Base-by-base conservation (phyloP, 2,113 vertebrate species). In the Cyprinodon brontotheroides region DNA sequence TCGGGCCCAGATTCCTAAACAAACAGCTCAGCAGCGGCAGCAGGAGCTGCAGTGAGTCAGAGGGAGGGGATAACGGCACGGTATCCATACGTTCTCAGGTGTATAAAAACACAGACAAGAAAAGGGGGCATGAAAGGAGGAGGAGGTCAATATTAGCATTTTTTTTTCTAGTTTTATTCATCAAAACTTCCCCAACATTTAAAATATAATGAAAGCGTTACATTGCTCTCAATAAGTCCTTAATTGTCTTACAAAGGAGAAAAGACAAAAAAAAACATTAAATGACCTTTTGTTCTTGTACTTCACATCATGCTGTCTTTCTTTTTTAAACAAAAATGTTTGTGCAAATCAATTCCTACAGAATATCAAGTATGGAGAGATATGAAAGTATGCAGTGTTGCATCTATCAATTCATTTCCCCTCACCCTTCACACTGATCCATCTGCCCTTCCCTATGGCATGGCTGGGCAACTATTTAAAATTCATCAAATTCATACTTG, bases 1-100 rank as follows among this genome's bases (percentile, higher is more conserved):
- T 98, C 96, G 93, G 94, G 96, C 91, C 92, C 95, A 95, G 96
- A 96, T 97, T 99, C 97, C 97, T 98, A 98, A 98, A 98, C 97
- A 99, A 99, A 99, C 96, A 98, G 96, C 96, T 96, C 96, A 96
- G 95, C 94, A 96, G 76, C 72, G 57, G 63, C 95, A 94, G 92
- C 92, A 94, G 94, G 92, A 4, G 43, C 78, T 92, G 95, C 60
- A 43, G 69, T 40, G 74, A 81, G 81, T 66, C 72, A 13, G 69
- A 68, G 69, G 72, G 79, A 70, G 57, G 47, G 83, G 84, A 83
- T 85, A 80, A 82, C 68, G 36, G 59, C 73, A 45, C 68, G 60
- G 68, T 72, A 68, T 69, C 38, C 45, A 29, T 69, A 66, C 47
- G 38, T 73, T 61, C 70, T 0, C 3, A 64, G 84, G 80, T 82